Percentiles rank a stretch among this genome's conserved stretches.
These are phyloP conservation scores for Cheilosia urbana DNA, from an alignment of 2,888 invertebrate species.

Conservation along the genomic window DNA sequence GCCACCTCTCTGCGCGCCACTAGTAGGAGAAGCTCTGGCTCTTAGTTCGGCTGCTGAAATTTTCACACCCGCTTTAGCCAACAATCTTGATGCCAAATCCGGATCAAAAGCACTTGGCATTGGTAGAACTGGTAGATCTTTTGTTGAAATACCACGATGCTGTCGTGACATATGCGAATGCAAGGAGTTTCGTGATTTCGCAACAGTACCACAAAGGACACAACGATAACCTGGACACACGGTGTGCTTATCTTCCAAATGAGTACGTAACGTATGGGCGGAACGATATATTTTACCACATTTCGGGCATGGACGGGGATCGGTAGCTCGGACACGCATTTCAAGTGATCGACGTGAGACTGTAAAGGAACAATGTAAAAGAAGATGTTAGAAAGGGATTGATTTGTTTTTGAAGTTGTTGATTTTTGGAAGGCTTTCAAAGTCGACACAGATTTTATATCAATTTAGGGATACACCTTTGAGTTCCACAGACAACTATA, in stretches of 20 bases:
- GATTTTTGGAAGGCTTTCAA: neutral
- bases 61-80: conserved; percentile 95
- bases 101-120: conserved; percentile 97
- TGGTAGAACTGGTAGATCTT: conserved; percentile 95
- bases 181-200: conserved; percentile 95
- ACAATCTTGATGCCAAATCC: conserved; percentile 92
- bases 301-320: conserved; percentile 95
- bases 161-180: conserved; percentile 98
- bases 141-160: conserved; percentile 96
- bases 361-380: conserved; percentile 80
- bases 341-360: conserved; percentile 92
- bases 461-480: neutral
- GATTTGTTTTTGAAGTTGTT: conserved; percentile 1
- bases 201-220: conserved; percentile 95
- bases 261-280: conserved; percentile 95
- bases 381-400: neutral
- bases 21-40: conserved; percentile 93
- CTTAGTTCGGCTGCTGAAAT: conserved; percentile 92
- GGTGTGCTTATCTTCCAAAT: conserved; percentile 96
- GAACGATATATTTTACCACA: conserved; percentile 97
- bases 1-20: conserved; percentile 85
- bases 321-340: conserved; percentile 94
- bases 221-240: conserved; percentile 96
- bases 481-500: neutral
- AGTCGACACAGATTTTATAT: neutral